phyloP scores from a whole-genome alignment of 2,113 vertebrate species.

The Lipophrys pholis region DNA sequence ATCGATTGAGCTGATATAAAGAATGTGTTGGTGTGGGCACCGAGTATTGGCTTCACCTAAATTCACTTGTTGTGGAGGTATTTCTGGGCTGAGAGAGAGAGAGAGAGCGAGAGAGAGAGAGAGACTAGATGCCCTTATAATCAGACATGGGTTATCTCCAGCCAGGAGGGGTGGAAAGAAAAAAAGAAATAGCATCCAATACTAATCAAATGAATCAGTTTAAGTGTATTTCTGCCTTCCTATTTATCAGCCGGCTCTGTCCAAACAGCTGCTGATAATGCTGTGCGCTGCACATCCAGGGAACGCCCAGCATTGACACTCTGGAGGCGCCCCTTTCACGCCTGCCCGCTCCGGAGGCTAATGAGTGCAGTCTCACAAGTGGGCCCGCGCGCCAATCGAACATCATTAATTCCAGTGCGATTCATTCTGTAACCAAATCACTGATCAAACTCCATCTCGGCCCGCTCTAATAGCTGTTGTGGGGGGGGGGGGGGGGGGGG shows the following conservation, averaged over 20 bases:
- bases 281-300: conserved; percentile 63
- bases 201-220: conserved; percentile 78
- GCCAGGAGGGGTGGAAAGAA: conserved; percentile 18
- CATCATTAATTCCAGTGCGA: conserved; percentile 67
- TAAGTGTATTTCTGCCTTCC: conserved; percentile 69
- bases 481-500: no score
- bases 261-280: conserved; percentile 68
- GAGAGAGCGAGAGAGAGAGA: conserved; percentile 42
- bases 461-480: conserved; percentile 30
- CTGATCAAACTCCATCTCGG: conserved; percentile 67
- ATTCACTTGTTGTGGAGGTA: conserved; percentile 63
- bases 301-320: conserved; percentile 59
- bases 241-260: conserved; percentile 72
- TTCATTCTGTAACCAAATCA: conserved; percentile 74
- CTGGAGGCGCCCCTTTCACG: conserved; percentile 68
- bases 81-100: conserved; percentile 60
- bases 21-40: conserved; percentile 44
- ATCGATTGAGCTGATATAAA: conserved; percentile 59
- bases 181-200: conserved; percentile 69
- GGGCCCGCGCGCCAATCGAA: conserved; percentile 69
- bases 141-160: conserved; percentile 42
- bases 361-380: conserved; percentile 72
- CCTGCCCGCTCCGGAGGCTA: conserved; percentile 71
- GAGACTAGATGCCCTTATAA: conserved; percentile 4
- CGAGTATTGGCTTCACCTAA: conserved; percentile 58